Evolutionary conservation across 2,888 invertebrate genomes (phyloP), one percentile per base, ranked within the genome.

Genomic region (Scaptomyza tumidula): DNA sequence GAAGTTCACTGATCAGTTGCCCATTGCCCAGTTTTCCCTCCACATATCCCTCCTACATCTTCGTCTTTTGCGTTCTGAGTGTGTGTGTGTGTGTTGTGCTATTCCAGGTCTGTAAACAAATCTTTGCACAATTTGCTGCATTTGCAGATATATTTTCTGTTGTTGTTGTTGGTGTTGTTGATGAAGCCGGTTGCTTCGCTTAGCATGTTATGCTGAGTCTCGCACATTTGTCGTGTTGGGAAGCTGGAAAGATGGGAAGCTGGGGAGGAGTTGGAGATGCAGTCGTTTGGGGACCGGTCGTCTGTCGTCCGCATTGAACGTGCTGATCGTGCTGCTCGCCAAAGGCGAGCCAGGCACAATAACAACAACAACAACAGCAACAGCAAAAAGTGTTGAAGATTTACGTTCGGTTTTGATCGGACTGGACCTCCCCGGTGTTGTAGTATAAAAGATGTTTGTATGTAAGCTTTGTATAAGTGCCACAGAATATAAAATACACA

Each of bases 321-420:
- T 90, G 90, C 90, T 90, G 90, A 89, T 90, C 90, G 89, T 90
- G 90, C 88, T 41, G 89, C 81, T 75, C 64, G 62, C 63, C 37
- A 39, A 64, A 43, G 50, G 65, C 60, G 64, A 13, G 19, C 49
- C 35, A 35, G 14, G 69, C 71, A 69, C 67, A 78, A 63, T 3
- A 39, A 14, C 41, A 41, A 41, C 41, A 41, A 69, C 69, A 71
- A 16, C 33, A 39, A 63, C 39, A 3, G 3, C 5, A 37, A 35
- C 3, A 13, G 66, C 64, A 71, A 13, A 16, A 73, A 86, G 76
- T 79, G 73, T 75, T 79, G 68, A 88, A 88, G 90, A 90, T 90
- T 90, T 89, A 90, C 88, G 90, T 88, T 88, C 88, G 62, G 80
- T 83, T 88, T 90, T 90, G 91, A 90, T 90, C 88, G 89, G 78